Evolutionary conservation across 2,113 vertebrate species (phyloP), one percentile per base, ranked within the genome.

Genomic region (Heptranchias perlo): DNA sequence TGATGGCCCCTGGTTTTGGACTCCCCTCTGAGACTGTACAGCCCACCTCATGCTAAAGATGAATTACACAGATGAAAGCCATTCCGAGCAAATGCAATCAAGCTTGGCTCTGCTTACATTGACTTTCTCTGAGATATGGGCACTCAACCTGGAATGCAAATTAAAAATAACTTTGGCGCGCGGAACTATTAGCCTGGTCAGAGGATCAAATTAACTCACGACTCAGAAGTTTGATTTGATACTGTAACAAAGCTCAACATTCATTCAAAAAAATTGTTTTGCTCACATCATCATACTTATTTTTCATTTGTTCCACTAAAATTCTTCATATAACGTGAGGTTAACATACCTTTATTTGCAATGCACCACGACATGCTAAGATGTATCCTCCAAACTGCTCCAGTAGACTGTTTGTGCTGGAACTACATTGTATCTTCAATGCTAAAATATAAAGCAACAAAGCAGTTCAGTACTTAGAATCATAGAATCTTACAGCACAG

Each of bases 371-470:
- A 96, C 98, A 99, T 96, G 97, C 96, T 96, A 99, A 96, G 96
- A 97, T 65, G 96, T 98, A 99, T 67, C 98, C 98, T 13, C 98
- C 97, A 82, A 99, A 98, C 97, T 99, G 98, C 97, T 99, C 98
- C 97, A 99, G 97, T 96, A 99, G 97, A 97, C 98, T 98, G 95
- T 98, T 97, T 0, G 97, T 25, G 61, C 97, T 98, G 96, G 98
- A 98, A 97, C 98, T 99, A 97, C 98, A 98, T 97, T 99, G 99
- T 97, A 98, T 98, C 98, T 99, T 99, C 97, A 99, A 97, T 25
- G 98, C 99, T 99, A 96, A 65, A 67, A 61, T 97, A 96, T 96
- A 96, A n/a, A 96, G 96, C 21, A 96, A 54, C 10, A 25, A 61
- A 69, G n/a, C 44, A 65, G n/a, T 67, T 47, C 14, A 67, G n/a